These are phyloP conservation scores for Hyles euphorbiae DNA, from an alignment of 1,140 invertebrate genomes.

Conservation along the genomic window DNA sequence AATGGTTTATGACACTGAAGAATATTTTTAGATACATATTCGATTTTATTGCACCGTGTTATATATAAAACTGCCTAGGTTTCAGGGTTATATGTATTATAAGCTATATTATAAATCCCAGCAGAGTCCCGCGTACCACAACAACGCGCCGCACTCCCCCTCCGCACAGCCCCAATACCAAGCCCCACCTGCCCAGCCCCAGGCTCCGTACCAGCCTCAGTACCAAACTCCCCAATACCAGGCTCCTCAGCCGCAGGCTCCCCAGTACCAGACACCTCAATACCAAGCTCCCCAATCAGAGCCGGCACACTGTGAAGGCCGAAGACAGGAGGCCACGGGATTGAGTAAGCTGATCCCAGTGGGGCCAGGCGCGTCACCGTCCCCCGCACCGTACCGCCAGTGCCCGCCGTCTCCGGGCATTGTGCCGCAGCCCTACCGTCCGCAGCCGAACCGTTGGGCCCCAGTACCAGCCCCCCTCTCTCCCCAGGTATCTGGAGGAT, in stretches of 20 bases:
- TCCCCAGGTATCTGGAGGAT: conserved; percentile 51
- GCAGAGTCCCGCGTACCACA: conserved; percentile 64
- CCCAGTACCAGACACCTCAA: conserved; percentile 33
- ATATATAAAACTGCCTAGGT: too few species aligned
- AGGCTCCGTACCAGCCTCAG: conserved; percentile 11
- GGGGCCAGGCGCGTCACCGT: conserved; percentile 46
- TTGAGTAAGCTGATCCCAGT: conserved; percentile 67
- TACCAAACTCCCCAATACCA: conserved; percentile 33
- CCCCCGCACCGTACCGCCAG: conserved; percentile 46
- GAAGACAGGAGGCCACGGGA: conserved; percentile 46
- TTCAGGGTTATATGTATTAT: conserved; percentile 12
- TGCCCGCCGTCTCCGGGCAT: conserved; percentile 53
- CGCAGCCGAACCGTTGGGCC: conserved; percentile 59
- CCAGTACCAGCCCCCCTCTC: conserved; percentile 64
- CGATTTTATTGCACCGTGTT: too few species aligned
- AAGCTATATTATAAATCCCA: conserved; percentile 40
- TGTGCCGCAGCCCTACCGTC: conserved; percentile 61
- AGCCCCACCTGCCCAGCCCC: conserved; percentile 28
- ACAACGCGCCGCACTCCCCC: conserved; percentile 71
- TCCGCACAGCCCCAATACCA: conserved; percentile 50
- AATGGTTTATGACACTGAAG: too few species aligned
- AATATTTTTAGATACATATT: too few species aligned
- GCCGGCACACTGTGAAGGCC: conserved; percentile 51
- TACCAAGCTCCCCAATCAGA: conserved; percentile 46
- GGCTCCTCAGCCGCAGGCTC: conserved; percentile 21